Evolutionary conservation across 1,140 invertebrate species (phyloP).

Genomic region (Cotesia glomerata): DNA sequence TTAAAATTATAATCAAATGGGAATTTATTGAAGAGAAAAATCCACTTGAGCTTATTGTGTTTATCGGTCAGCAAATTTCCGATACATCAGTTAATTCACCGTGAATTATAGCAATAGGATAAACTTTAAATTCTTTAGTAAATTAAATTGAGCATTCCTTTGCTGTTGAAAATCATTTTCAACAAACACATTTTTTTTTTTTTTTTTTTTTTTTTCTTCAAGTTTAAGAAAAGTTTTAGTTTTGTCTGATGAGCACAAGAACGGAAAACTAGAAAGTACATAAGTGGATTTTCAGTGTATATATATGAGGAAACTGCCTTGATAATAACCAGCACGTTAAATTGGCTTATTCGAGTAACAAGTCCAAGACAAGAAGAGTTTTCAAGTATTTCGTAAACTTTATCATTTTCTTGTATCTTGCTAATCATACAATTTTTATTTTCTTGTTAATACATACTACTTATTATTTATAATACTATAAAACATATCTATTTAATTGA

Average conservation of each 20-base stretch:
- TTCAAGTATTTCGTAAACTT: background rate
- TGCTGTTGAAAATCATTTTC: background rate
- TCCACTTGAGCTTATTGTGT: conserved; percentile 32
- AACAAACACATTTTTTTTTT: background rate
- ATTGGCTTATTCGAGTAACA: background rate
- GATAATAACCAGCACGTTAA: conserved; percentile 22
- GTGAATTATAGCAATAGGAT: conserved; percentile 11
- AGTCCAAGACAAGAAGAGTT: background rate
- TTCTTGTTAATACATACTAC: too few relatives aligned
- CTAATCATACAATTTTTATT: too few relatives aligned
- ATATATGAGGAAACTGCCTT: background rate
- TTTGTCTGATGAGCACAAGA: conserved; percentile 2
- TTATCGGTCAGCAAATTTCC: conserved; percentile 21
- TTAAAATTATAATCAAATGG: background rate
- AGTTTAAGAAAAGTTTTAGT: too few relatives aligned
- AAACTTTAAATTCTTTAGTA: conserved; percentile 7
- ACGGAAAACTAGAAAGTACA: background rate
- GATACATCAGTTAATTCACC: conserved; percentile 10
- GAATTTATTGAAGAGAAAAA: conserved; percentile 16
- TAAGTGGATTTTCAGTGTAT: background rate
- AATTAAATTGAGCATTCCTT: conserved; percentile 17
- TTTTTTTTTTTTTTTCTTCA: background rate
- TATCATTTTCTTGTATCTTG: too few relatives aligned
- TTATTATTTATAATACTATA: too few relatives aligned
- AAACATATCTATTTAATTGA: too few relatives aligned